Evolutionary conservation across 1,140 invertebrate genomes (phyloP).

Genomic region (Laupala kohalensis): DNA sequence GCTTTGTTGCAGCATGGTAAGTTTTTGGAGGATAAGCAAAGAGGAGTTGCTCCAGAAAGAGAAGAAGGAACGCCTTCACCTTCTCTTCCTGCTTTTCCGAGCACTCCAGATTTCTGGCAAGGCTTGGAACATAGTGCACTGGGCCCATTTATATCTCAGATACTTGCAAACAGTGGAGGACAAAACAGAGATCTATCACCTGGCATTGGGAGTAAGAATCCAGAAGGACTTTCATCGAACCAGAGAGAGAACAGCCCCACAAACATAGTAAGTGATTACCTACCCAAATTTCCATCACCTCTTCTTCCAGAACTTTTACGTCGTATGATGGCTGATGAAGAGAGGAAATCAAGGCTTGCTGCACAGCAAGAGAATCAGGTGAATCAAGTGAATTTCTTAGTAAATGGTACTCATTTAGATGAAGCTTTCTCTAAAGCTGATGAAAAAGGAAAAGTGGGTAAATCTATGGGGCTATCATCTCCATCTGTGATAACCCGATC

Average conservation of each 20-base stretch:
- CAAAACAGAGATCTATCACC: not conserved
- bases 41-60: not conserved
- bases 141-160: constrained; percentile 41
- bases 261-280: constrained; percentile 11
- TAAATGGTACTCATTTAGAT: constrained; percentile 7
- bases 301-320: constrained; percentile 45
- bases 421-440: not conserved
- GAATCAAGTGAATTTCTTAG: not conserved
- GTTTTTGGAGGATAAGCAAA: constrained; percentile 25
- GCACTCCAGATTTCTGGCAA: constrained; percentile 26
- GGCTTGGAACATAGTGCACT: constrained; percentile 39
- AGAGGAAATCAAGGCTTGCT: constrained; percentile 12
- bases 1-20: constrained; percentile 36
- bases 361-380: not conserved
- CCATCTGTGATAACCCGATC: not conserved
- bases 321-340: constrained; percentile 38
- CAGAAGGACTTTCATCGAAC: constrained; percentile 20
- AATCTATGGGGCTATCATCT: constrained; percentile 5
- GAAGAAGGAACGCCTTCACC: constrained; percentile 7
- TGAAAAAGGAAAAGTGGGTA: constrained; percentile 13
- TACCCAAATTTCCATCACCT: constrained; percentile 18
- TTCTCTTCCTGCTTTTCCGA: constrained; percentile 4
- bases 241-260: constrained; percentile 23
- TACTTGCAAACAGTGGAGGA: constrained; percentile 24
- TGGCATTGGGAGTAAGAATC: constrained; percentile 21